Percentiles rank a stretch among this genome's conserved stretches.
Evolutionary conservation across 1,140 invertebrate genomes (phyloP).

Genomic region (Planococcus citri): DNA sequence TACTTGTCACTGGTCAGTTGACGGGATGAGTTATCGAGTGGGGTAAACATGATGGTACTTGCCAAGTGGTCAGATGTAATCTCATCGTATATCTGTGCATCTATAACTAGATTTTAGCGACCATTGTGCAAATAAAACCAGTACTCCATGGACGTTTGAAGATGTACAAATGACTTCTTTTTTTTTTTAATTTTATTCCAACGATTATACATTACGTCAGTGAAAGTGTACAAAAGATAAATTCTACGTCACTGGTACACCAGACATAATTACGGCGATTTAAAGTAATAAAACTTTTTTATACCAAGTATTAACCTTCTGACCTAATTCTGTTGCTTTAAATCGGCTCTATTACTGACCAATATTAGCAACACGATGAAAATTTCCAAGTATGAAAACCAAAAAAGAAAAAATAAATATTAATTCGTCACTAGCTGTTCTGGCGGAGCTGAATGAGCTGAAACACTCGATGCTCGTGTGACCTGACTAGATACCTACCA

Average conservation of each 20-base stretch:
- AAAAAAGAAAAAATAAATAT: no score
- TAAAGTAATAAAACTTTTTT: not conserved
- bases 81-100: not conserved
- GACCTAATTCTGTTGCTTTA: not conserved
- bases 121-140: constrained; percentile 7
- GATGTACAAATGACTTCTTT: not conserved
- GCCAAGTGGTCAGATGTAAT: not conserved
- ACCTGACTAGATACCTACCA: no score
- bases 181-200: not conserved
- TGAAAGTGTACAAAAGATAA: constrained; percentile 4
- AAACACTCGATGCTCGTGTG: no score
- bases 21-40: not conserved
- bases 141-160: not conserved
- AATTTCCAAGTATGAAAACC: no score
- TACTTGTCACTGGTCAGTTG: not conserved
- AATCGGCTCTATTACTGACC: not conserved
- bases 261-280: not conserved
- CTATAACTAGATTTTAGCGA: not conserved
- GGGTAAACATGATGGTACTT: not conserved
- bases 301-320: not conserved
- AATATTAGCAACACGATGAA: not conserved
- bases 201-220: constrained; percentile 1
- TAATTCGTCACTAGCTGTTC: no score
- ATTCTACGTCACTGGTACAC: not conserved
- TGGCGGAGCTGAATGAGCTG: no score